Conservation (phyloP, 2,113 vertebrate species). For the Aegithalos caudatus region DNA sequence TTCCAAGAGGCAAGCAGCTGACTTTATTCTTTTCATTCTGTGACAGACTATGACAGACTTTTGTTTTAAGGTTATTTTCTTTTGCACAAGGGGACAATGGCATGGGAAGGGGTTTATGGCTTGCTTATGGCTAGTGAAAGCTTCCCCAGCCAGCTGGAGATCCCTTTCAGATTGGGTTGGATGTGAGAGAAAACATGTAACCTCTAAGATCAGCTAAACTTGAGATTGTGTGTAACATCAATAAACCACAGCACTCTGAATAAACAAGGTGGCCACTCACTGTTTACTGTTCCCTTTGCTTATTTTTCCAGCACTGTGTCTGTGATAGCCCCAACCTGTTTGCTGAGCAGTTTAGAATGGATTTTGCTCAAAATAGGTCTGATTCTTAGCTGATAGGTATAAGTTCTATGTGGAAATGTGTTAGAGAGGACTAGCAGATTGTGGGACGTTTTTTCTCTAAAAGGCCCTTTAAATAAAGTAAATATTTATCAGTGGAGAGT, state of each 20-base stretch:
- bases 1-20: neutral
- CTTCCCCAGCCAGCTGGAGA: neutral
- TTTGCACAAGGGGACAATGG: neutral
- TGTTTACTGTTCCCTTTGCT: conserved; percentile 33
- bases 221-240: conserved; percentile 15
- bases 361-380: neutral
- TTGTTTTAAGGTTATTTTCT: neutral
- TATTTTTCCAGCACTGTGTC: conserved; percentile 24
- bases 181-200: neutral
- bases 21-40: neutral
- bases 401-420: neutral
- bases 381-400: neutral
- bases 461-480: neutral
- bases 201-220: neutral
- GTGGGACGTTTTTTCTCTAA: neutral
- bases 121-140: neutral
- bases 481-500: neutral
- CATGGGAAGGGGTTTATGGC: neutral
- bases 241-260: conserved; percentile 38
- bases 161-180: neutral
- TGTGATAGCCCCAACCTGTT: conserved; percentile 3
- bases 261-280: conserved; percentile 25
- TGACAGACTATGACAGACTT: neutral
- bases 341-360: neutral
- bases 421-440: neutral